Evolutionary conservation across 2,113 vertebrate genomes (phyloP), one percentile per base, ranked within the genome.

Genomic region (Fulmarus glacialis): DNA sequence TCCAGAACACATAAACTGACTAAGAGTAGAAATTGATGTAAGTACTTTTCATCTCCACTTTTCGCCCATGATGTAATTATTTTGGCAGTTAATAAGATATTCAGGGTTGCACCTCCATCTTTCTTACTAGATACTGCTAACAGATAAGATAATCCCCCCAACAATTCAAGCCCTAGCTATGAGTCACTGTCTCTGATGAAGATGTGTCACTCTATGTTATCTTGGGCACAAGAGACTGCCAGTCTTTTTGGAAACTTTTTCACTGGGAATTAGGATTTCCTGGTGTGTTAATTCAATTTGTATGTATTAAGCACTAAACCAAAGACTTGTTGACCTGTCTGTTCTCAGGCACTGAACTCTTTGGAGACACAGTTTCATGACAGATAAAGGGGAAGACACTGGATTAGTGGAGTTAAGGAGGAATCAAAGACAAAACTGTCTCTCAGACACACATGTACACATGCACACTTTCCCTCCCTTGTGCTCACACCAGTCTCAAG

Each of bases 31-130:
- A 93, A 91, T 72, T 96, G 47, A 66, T 87, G 75, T 66, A 96
- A 97, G 20, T 75, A 91, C 29, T 95, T 92, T 95, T 96, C 68
- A 64, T 84, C 80, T 89, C 47, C 64, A 59, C 14, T 82, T 95
- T 92, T 95, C 86, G 50, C 34, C 72, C 42, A 70, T 87, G 89
- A 96, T 89, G 73, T 95, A 94, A 96, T 95, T 94, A 75, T 96
- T 95, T 95, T 96, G 74, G 52, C 91, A 96, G 47, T 90, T 92
- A 84, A 67, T 64, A 87, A 87, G 80, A 78, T 20, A 75, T 93
- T 84, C 56, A 87, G 45, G 66, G 34, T 87, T 91, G 52, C 34
- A 71, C 42, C 48, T 85, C 81, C 43, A 50, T 87, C 81, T 89
- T 82, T 89, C 53, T 70, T 82, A 91, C 73, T 92, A 68, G 87